Evolutionary conservation across 1,140 invertebrate species (phyloP).

Genomic region (Pissodes strobi): DNA sequence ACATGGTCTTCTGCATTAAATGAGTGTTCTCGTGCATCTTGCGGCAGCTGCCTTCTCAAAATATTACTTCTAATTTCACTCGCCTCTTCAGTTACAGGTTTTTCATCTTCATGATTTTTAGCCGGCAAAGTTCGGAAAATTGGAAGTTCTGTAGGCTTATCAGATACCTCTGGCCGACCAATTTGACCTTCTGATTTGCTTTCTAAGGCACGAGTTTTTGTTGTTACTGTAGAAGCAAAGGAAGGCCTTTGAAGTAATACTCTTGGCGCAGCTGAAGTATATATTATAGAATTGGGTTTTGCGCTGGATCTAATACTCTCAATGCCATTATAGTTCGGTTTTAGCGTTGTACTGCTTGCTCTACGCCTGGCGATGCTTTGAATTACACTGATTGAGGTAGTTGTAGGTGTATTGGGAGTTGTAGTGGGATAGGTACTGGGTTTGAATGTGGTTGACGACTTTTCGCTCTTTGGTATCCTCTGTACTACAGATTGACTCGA

Average conservation of each 20-base stretch:
- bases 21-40: constrained; percentile 55
- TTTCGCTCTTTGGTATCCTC: constrained; percentile 56
- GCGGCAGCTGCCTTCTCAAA: constrained; percentile 62
- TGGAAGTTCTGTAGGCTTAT: constrained; percentile 45
- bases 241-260: constrained; percentile 43
- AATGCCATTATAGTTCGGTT: constrained; percentile 52
- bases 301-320: constrained; percentile 47
- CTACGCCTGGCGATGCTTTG: constrained; percentile 64
- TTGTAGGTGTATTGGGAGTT: constrained; percentile 38
- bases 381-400: constrained; percentile 61
- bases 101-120: constrained; percentile 48
- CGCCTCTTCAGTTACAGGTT: constrained; percentile 60
- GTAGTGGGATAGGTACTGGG: constrained; percentile 57
- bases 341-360: constrained; percentile 49
- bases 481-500: constrained; percentile 57
- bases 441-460: constrained; percentile 7
- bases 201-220: neutral
- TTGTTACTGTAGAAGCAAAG: constrained; percentile 7
- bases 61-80: constrained; percentile 57
- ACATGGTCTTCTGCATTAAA: constrained; percentile 58
- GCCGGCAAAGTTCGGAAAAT: constrained; percentile 36
- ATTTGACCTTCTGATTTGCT: constrained; percentile 49
- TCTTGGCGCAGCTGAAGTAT: constrained; percentile 45
- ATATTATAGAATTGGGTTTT: constrained; percentile 36
- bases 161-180: constrained; percentile 43